phyloP scores from a whole-genome alignment of 2,797 vertebrate species.

The Trematomus bernacchii region DNA sequence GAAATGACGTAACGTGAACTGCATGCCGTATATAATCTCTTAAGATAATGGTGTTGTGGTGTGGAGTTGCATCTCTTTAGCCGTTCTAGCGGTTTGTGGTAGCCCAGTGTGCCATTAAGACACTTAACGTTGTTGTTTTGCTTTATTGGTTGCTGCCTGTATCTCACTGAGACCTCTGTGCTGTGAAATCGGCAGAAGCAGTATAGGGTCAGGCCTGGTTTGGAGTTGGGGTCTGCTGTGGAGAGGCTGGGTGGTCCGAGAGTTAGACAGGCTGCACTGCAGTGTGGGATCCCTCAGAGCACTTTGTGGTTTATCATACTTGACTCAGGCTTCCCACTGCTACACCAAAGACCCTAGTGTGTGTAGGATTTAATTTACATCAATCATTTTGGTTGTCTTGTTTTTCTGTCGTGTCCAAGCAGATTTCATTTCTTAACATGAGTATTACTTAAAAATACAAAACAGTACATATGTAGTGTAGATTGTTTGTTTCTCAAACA shows the following conservation, averaged over 20 bases:
- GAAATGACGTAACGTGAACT: constrained; percentile 25
- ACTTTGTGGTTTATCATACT: constrained; percentile 75
- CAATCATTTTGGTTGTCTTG: constrained; percentile 55
- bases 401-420: constrained; percentile 49
- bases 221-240: constrained; percentile 48
- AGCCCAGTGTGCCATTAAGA: constrained; percentile 37
- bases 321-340: constrained; percentile 65
- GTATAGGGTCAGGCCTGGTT: constrained; percentile 25
- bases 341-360: constrained; percentile 56
- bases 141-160: constrained; percentile 34
- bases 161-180: constrained; percentile 35
- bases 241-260: constrained; percentile 72
- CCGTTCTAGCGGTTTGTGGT: constrained; percentile 35
- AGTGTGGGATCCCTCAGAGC: constrained; percentile 73
- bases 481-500: constrained; percentile 18
- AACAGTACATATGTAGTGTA: not conserved
- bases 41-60: constrained; percentile 23
- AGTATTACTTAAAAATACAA: constrained; percentile 15
- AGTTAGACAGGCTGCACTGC: constrained; percentile 50
- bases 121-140: constrained; percentile 34
- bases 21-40: constrained; percentile 22
- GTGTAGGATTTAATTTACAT: constrained; percentile 47
- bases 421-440: constrained; percentile 27
- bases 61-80: constrained; percentile 13
- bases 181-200: constrained; percentile 27